Conservation (phyloP, 2,888 invertebrate genomes). For the Pinctada fucata region DNA sequence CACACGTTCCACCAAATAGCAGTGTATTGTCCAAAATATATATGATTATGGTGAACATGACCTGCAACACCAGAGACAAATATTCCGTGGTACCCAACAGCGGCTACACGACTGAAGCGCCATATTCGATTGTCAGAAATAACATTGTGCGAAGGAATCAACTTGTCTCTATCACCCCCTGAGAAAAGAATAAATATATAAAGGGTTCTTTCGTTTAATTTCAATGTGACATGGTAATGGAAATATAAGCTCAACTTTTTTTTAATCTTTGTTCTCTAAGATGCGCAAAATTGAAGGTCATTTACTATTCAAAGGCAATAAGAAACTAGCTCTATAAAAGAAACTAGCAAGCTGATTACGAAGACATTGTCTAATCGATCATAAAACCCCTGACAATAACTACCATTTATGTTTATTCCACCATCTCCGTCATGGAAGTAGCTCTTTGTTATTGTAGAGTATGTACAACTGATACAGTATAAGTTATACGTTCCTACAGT, state of each 20-base stretch:
- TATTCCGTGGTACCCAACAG: slow-evolving; percentile 42
- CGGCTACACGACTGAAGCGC: slow-evolving; percentile 43
- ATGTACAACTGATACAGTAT: not conserved
- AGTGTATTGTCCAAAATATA: slow-evolving; percentile 51
- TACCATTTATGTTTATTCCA: slow-evolving; percentile 19
- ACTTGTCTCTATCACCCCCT: not conserved
- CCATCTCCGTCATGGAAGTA: slow-evolving; percentile 38
- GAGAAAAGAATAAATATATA: not conserved
- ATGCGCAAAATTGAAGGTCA: too few species aligned
- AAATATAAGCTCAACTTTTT: too few species aligned
- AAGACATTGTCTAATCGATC: too few species aligned
- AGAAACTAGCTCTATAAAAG: too few species aligned
- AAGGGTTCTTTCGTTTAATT: too few species aligned
- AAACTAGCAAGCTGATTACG: too few species aligned
- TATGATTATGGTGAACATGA: slow-evolving; percentile 47
- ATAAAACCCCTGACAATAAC: too few species aligned
- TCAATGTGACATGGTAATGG: too few species aligned
- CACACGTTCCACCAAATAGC: slow-evolving; percentile 50
- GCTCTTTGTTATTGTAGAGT: slow-evolving; percentile 18
- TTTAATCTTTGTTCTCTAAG: too few species aligned
- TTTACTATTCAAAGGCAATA: too few species aligned
- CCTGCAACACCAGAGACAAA: slow-evolving; percentile 41
- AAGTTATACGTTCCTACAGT: too few species aligned
- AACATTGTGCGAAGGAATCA: slow-evolving; percentile 36
- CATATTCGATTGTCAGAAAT: slow-evolving; percentile 46